phyloP scores from a whole-genome alignment of 2,888 invertebrate species.

The Lepidocyrtinus sp. region DNA sequence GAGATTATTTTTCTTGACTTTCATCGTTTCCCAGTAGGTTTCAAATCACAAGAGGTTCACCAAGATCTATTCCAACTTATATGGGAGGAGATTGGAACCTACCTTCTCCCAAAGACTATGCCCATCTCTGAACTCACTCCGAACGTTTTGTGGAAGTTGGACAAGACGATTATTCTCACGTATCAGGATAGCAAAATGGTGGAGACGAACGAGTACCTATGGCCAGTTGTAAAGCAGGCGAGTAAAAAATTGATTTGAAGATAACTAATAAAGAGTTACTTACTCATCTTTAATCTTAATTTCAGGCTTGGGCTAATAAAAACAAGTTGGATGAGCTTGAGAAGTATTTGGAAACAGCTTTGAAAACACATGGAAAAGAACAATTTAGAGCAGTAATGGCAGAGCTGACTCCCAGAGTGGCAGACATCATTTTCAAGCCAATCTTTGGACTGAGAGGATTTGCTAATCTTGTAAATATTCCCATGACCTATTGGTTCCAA shows the following conservation, averaged over 20 bases:
- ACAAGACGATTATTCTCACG: conserved; percentile 59
- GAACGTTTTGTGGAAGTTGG: conserved; percentile 60
- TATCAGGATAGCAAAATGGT: conserved; percentile 61
- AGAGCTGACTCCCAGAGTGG: conserved; percentile 74
- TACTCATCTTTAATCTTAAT: conserved; percentile 2
- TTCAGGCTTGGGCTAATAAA: conserved; percentile 78
- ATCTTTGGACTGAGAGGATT: conserved; percentile 73
- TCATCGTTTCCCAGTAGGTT: conserved; percentile 84
- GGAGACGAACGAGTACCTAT: conserved; percentile 58
- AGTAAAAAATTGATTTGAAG: too few species aligned
- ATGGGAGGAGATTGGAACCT: conserved; percentile 70
- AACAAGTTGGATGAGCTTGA: conserved; percentile 76
- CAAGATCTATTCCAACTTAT: conserved; percentile 72
- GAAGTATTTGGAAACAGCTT: conserved; percentile 73
- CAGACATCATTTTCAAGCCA: conserved; percentile 73
- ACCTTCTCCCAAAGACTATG: conserved; percentile 71
- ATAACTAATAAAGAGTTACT: too few species aligned
- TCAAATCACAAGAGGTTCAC: conserved; percentile 73
- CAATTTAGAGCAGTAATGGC: conserved; percentile 74
- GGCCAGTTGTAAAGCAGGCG: conserved; percentile 64
- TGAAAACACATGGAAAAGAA: conserved; percentile 33
- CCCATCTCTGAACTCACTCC: conserved; percentile 56
- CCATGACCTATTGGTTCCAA: conserved; percentile 78
- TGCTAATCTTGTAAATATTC: conserved; percentile 76
- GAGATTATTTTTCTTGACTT: conserved; percentile 87